Evolutionary conservation across 2,797 vertebrate species (phyloP).

Genomic region (Semotilus atromaculatus): DNA sequence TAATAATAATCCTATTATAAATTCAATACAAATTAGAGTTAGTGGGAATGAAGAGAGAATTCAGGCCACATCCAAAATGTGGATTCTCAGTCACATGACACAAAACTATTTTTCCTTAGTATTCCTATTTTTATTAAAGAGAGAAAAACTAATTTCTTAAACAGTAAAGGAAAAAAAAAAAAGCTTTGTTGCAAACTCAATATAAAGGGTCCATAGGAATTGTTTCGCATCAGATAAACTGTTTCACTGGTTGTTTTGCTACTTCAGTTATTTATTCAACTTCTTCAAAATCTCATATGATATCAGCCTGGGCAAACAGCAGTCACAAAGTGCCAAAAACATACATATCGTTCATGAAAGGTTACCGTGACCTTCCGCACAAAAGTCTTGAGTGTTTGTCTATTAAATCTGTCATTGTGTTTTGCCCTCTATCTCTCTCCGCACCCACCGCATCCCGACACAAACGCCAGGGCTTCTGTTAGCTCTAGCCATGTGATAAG

Average conservation of each 20-base stretch:
- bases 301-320: conserved; percentile 4
- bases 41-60: conserved; percentile 37
- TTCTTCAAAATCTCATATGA: conserved; percentile 4
- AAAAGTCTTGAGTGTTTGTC: conserved; percentile 68
- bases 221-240: neutral
- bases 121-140: neutral
- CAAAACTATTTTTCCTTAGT: neutral
- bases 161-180: neutral
- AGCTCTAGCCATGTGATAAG: conserved; percentile 71
- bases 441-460: conserved; percentile 66
- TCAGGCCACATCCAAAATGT: neutral
- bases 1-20: no score
- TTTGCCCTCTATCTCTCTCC: conserved; percentile 40
- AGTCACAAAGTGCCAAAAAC: neutral
- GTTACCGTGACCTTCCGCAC: conserved; percentile 50
- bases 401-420: conserved; percentile 44
- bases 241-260: conserved; percentile 45
- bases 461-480: conserved; percentile 71
- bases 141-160: neutral
- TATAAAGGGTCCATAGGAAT: no score
- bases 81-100: neutral
- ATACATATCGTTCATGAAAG: conserved; percentile 20
- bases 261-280: neutral
- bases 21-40: no score
- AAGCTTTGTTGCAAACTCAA: neutral